Percentiles rank a stretch among this genome's conserved stretches.
Conservation (phyloP, 2,113 vertebrate genomes). For the Calypte anna region DNA sequence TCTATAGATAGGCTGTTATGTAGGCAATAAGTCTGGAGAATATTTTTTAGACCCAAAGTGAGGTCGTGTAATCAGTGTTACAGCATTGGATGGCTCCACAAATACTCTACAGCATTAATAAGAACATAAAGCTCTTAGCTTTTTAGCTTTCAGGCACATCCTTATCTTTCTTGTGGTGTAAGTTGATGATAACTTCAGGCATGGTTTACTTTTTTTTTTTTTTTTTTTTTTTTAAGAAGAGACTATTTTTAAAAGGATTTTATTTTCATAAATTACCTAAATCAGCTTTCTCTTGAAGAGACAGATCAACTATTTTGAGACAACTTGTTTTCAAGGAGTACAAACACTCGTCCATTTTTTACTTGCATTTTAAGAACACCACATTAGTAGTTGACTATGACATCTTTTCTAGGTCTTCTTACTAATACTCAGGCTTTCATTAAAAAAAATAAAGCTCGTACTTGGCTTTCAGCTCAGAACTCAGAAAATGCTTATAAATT, state of each 20-base stretch:
- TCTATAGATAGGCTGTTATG: background rate
- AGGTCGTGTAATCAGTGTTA: background rate
- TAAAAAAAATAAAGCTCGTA: background rate
- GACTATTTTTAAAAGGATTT: background rate
- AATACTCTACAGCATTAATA: background rate
- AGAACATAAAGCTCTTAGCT: background rate
- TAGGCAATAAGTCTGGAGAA: background rate
- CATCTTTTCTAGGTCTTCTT: background rate
- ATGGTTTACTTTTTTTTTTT: background rate
- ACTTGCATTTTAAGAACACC: conserved; percentile 6
- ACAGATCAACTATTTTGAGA: background rate
- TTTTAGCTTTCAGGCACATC: conserved; percentile 37
- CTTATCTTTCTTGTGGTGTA: conserved; percentile 32
- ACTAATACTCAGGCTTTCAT: background rate
- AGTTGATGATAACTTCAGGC: background rate
- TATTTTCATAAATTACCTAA: background rate
- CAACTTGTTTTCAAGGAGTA: background rate
- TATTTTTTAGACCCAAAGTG: background rate
- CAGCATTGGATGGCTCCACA: background rate
- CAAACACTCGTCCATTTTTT: background rate
- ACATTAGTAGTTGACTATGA: background rate
- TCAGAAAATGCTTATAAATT: background rate
- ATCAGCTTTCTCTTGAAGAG: background rate
- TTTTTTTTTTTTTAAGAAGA: background rate
- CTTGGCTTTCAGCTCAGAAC: background rate